Conservation (phyloP, 2,113 vertebrate genomes). For the Coryphaenoides rupestris region DNA sequence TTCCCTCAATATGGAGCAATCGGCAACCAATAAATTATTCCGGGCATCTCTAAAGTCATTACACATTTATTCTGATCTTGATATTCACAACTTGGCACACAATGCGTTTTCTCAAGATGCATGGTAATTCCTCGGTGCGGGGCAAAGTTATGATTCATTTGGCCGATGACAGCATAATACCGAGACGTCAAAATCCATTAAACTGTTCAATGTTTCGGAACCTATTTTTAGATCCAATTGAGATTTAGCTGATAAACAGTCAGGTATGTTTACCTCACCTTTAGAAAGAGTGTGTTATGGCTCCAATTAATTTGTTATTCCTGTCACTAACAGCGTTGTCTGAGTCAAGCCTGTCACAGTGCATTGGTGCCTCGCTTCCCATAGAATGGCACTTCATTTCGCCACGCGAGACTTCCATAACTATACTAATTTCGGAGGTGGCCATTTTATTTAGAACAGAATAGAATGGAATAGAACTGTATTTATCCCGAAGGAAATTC, state of each 20-base stretch:
- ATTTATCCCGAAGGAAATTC: too few relatives aligned
- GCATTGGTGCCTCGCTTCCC: conserved; percentile 79
- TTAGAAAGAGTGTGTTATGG: conserved; percentile 98
- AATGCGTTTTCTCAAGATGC: conserved; percentile 97
- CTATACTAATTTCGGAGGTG: conserved; percentile 65
- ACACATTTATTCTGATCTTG: conserved; percentile 91
- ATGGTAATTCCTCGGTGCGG: conserved; percentile 95
- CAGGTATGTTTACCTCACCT: conserved; percentile 99
- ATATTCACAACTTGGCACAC: conserved; percentile 91
- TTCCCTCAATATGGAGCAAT: conserved; percentile 64
- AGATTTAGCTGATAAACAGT: conserved; percentile 99
- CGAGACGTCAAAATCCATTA: conserved; percentile 99
- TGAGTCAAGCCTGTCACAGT: conserved; percentile 95
- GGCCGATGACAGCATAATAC: conserved; percentile 99
- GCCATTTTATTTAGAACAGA: conserved; percentile 65
- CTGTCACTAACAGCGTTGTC: conserved; percentile 97
- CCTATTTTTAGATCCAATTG: conserved; percentile 99
- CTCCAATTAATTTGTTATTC: conserved; percentile 99
- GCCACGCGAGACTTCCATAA: conserved; percentile 81
- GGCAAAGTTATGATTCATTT: conserved; percentile 99
- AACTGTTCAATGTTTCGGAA: conserved; percentile 98
- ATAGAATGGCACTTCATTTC: conserved; percentile 82
- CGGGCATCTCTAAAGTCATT: conserved; percentile 79
- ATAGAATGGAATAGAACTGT: too few relatives aligned
- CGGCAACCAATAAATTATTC: conserved; percentile 87